Evolutionary conservation across 2,113 vertebrate species (phyloP).

Genomic region (Bufo gargarizans): DNA sequence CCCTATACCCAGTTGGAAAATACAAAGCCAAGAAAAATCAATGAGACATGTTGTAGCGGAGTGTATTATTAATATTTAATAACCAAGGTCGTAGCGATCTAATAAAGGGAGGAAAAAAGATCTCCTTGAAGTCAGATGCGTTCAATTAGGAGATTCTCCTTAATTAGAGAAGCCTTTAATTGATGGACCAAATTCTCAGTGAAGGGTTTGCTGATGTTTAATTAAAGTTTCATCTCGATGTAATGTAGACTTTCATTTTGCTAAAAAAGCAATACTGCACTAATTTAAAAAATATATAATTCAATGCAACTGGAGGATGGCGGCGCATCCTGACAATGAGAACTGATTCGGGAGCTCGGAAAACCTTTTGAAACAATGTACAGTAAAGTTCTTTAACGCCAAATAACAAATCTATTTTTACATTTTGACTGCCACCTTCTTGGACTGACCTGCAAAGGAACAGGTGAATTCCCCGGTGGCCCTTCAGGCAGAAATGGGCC

Average conservation of each 20-base stretch:
- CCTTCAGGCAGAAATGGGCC: no score
- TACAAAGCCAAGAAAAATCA: neutral
- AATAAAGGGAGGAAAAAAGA: neutral
- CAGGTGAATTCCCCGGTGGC: no score
- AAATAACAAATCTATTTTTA: no score
- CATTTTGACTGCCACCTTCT: no score
- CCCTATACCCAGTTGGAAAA: neutral
- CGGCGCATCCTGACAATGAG: neutral
- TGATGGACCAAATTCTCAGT: neutral
- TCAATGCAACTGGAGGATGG: neutral
- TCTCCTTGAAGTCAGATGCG: neutral
- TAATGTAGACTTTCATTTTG: slow-evolving; percentile 21
- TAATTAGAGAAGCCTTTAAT: slow-evolving; percentile 20
- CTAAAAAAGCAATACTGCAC: neutral
- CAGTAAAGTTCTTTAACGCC: no score
- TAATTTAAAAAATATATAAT: neutral
- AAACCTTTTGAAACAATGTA: neutral
- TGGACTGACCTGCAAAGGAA: no score
- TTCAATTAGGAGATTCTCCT: neutral
- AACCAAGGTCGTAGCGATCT: neutral
- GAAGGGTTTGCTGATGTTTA: neutral
- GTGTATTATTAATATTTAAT: neutral
- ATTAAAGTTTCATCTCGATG: slow-evolving; percentile 17
- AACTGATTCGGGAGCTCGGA: neutral
- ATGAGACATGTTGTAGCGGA: neutral